phyloP scores from a whole-genome alignment of 1,140 invertebrate species.

The Tribolium castaneum region DNA sequence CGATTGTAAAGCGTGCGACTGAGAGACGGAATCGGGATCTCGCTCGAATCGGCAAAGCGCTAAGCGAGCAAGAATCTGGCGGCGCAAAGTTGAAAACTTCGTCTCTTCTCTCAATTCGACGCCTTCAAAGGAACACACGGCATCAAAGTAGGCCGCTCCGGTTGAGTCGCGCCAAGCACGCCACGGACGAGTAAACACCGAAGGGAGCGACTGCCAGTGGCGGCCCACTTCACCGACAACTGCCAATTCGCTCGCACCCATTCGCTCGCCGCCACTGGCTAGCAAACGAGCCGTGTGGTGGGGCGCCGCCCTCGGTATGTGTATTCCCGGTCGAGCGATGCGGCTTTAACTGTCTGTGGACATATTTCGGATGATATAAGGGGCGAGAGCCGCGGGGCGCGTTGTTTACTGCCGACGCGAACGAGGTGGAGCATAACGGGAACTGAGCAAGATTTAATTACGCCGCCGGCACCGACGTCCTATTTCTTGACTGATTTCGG shows the following conservation, averaged over 20 bases:
- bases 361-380: conserved; percentile 36
- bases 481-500: conserved; percentile 5
- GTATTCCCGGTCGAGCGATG: conserved; percentile 4
- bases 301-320: background rate
- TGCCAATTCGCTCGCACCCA: background rate
- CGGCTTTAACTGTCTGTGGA: conserved; percentile 37
- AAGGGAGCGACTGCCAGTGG: background rate
- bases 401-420: conserved; percentile 24
- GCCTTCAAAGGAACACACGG: conserved; percentile 41
- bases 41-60: background rate
- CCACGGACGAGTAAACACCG: conserved; percentile 36
- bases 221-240: background rate
- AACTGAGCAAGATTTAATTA: conserved; percentile 34
- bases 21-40: background rate
- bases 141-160: conserved; percentile 36
- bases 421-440: conserved; percentile 16
- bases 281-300: conserved; percentile 5
- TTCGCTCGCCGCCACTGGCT: background rate
- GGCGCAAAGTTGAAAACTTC: conserved; percentile 31
- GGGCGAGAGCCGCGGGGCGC: conserved; percentile 22
- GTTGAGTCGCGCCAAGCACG: conserved; percentile 34
- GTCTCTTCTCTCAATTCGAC: conserved; percentile 41
- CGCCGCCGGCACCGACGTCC: conserved; percentile 13
- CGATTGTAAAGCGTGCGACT: background rate
- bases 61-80: conserved; percentile 14